Percentiles rank a stretch among this genome's conserved stretches.
phyloP scores from a whole-genome alignment of 2,797 vertebrate genomes.

The Rhinatrema bivittatum region DNA sequence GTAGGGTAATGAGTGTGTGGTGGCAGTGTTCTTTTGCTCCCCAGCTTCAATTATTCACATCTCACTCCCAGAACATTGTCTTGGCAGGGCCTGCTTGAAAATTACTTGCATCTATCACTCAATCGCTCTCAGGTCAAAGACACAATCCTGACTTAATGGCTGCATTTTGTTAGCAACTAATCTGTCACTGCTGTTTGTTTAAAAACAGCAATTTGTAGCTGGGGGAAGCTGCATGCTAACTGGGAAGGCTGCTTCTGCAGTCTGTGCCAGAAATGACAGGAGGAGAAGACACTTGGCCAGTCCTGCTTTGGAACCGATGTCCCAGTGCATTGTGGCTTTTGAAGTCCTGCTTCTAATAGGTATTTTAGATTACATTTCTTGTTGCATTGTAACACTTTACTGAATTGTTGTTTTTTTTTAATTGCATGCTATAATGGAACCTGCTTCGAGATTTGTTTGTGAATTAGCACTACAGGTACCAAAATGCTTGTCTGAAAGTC shows the following conservation, averaged over 20 bases:
- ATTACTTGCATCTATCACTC: conserved; percentile 57
- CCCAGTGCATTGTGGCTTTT: too few relatives aligned
- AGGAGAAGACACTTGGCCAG: neutral
- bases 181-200: conserved; percentile 48
- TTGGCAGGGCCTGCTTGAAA: conserved; percentile 48
- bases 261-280: neutral
- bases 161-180: conserved; percentile 49
- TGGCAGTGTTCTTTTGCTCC: neutral
- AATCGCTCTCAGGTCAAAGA: conserved; percentile 50
- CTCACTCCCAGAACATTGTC: conserved; percentile 40
- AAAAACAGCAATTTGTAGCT: conserved; percentile 45
- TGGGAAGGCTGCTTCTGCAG: too few relatives aligned
- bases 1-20: neutral
- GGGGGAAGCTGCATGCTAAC: neutral
- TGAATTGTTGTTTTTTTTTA: too few relatives aligned
- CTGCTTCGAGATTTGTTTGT: too few relatives aligned
- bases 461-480: too few relatives aligned
- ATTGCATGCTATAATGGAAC: too few relatives aligned
- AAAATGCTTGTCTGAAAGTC: too few relatives aligned
- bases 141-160: conserved; percentile 48
- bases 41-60: conserved; percentile 48
- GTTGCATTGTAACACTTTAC: too few relatives aligned
- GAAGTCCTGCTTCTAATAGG: too few relatives aligned
- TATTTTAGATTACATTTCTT: too few relatives aligned
- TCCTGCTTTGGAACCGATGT: too few relatives aligned